Base-by-base conservation (phyloP, 2,888 invertebrate genomes). In the Aradus depressus region DNA sequence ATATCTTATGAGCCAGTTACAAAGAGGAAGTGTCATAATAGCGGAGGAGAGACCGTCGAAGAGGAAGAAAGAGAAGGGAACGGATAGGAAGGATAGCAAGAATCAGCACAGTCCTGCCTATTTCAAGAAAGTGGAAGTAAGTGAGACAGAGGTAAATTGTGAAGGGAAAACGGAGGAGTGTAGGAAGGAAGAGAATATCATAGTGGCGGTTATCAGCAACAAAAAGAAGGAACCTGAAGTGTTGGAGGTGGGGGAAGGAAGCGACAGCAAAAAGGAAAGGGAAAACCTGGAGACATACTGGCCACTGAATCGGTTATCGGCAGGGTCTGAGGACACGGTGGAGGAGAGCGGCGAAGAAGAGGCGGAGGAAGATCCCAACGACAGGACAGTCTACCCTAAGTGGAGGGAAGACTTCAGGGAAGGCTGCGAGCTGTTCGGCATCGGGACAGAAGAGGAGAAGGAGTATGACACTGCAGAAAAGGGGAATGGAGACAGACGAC, bases 381-480 rank as follows among this genome's bases (percentile, higher is more conserved):
- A 44, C 22, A 3, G 10, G 12, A 44, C 34, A 2, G 22, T 44
- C 10, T 44, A 50, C 18, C 42, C 50, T 10, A 50, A 35, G 22
- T 50, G 50, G 50, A 28, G 22, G 23, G 50, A 50, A 34, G 42
- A 50, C 5, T 43, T 50, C 34, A 50, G 26, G 22, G 50, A 50
- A 18, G 50, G 50, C 6, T 50, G 50, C 12, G 31, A 50, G 16
- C 23, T 50, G 10, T 50, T 50, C 16, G 50, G 50, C 10, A 43
- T 50, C 12, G 3, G 14, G 14, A 5, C 25, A 4, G 31, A 34
- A 14, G 32, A 44, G 6, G 28, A 42, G 18, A 42, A n/a, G 16
- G 2, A n/a, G 6, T 14, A 23, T 3, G 8, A 16, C 16, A 23
- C 26, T 8, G 8, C 21, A 19, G 39, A 48, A 14, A 26, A 26